Percentiles rank a stretch among this genome's conserved stretches.
phyloP scores from a whole-genome alignment of 2,888 invertebrate species.

The Archips xylosteana region DNA sequence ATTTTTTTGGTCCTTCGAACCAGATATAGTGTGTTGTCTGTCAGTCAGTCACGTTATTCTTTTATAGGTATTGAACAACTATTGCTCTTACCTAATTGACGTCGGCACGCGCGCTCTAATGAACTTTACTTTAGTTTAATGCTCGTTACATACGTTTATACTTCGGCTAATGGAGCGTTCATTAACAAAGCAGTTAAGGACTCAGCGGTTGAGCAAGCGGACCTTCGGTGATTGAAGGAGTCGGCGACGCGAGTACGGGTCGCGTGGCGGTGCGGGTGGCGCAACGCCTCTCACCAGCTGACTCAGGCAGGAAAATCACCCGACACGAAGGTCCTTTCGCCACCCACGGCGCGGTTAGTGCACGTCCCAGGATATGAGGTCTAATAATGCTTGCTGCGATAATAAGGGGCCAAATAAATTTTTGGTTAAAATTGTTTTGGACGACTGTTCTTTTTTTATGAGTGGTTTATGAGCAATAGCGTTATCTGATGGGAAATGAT shows the following conservation, averaged over 20 bases:
- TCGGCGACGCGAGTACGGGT: neutral
- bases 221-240: neutral
- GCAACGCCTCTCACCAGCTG: neutral
- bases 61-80: neutral
- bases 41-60: too few species aligned
- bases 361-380: too few species aligned
- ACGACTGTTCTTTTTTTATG: too few species aligned
- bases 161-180: neutral
- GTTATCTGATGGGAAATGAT: too few species aligned
- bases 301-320: neutral
- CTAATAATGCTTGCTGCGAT: too few species aligned
- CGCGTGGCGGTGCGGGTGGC: neutral
- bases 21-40: too few species aligned
- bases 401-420: too few species aligned
- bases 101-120: neutral
- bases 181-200: constrained; percentile 5
- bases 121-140: neutral
- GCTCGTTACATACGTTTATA: neutral
- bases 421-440: too few species aligned
- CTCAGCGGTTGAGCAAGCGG: neutral
- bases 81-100: neutral
- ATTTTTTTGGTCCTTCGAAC: too few species aligned
- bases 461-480: too few species aligned
- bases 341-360: neutral
- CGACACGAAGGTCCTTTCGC: neutral